Evolutionary conservation across 2,113 vertebrate species (phyloP), one percentile per base, ranked within the genome.

Genomic region (Lynx canadensis): DNA sequence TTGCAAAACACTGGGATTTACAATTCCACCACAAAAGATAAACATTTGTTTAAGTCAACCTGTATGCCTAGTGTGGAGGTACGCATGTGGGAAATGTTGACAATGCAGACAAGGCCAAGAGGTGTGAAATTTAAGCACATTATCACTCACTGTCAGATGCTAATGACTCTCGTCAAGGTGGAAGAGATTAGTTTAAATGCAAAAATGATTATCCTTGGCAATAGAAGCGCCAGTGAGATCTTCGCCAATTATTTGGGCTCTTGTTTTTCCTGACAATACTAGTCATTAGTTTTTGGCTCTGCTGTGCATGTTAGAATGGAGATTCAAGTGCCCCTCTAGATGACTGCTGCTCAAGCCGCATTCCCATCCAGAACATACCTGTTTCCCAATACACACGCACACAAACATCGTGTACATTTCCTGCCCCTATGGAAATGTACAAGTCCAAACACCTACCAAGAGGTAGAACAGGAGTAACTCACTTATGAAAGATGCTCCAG

Each of bases 171-270:
- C 91, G 29, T 97, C 92, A 97, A 98, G 94, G 94, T 93, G 36
- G 90, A 88, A 82, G 89, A 96, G 96, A 95, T 79, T 82, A 78
- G 52, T 96, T 85, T 68, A 96, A 96, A 97, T 6, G 23, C 89
- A 96, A 55, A 96, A 97, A 91, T 92, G 92, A 97, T 98, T 94
- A 93, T 96, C 93, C 94, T 95, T 98, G 96, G 94, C 97, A 97
- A 89, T 48, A 57, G 81, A 85, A 96, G 66, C 88, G 19, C 94
- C 83, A 93, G 89, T 86, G 90, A 93, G 95, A 94, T 87, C 81
- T 91, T 92, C 55, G 65, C 78, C 97, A 97, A 83, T 97, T 96
- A 83, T 89, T 74, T 88, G 91, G 88, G 76, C 79, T 96, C 97
- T 98, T 98, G 94, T 97, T 97, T 95, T 93, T 93, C 66, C 68